Conservation (phyloP, 2,113 vertebrate genomes). For the Pituophis catenifer region DNA sequence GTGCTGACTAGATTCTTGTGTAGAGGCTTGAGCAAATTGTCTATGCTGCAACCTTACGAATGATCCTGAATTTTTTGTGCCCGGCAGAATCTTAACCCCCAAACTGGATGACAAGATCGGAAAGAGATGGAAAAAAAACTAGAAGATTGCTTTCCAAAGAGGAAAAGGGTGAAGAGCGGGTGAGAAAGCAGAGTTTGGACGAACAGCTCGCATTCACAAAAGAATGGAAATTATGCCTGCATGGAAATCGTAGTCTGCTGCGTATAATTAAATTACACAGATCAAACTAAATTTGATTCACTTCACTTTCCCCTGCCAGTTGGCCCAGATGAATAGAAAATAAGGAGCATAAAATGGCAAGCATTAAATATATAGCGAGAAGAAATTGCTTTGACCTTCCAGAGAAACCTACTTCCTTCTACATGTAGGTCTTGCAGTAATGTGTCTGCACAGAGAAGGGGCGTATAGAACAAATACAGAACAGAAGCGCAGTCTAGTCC, state of each 20-base stretch:
- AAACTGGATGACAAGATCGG: neutral
- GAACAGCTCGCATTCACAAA: neutral
- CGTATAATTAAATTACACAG: constrained; percentile 14
- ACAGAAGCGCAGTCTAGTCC: neutral
- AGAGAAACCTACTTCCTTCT: neutral
- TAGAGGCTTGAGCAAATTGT: neutral
- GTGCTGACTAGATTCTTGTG: neutral
- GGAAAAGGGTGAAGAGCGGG: neutral
- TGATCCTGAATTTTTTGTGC: neutral
- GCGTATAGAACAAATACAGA: neutral
- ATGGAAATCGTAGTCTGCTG: neutral
- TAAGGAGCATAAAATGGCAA: neutral
- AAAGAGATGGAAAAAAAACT: neutral
- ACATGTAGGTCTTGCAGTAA: neutral
- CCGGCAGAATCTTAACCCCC: constrained; percentile 32
- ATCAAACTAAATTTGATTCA: constrained; percentile 7
- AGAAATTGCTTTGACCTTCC: neutral
- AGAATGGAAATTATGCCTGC: constrained; percentile 26
- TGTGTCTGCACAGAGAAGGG: neutral
- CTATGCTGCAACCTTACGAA: neutral
- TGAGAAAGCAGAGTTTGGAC: neutral
- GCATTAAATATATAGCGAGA: neutral
- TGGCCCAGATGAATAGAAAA: neutral
- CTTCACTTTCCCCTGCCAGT: neutral
- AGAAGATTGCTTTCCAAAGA: constrained; percentile 1